These are phyloP conservation scores for Cheiracanthium punctorium DNA, from an alignment of 2,888 invertebrate genomes.

Conservation along the genomic window DNA sequence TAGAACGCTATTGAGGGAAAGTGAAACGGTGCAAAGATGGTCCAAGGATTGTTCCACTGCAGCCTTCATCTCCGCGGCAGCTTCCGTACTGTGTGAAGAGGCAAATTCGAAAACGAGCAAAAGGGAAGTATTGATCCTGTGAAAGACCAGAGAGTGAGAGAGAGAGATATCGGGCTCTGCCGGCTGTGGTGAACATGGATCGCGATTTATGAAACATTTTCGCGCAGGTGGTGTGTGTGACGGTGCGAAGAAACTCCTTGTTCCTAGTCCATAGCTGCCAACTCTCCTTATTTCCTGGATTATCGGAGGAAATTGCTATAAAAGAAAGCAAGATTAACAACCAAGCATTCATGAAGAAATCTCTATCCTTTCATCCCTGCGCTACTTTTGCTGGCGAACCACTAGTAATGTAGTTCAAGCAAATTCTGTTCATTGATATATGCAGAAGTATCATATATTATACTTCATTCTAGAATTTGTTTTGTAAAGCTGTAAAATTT, in stretches of 20 bases:
- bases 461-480: too few species aligned
- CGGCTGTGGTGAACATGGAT: conserved; percentile 44
- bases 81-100: background rate
- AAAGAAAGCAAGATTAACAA: too few species aligned
- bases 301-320: too few species aligned
- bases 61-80: background rate
- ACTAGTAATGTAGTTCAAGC: too few species aligned
- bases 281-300: too few species aligned
- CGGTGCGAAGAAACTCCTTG: background rate
- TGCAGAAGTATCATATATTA: too few species aligned
- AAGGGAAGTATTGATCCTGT: background rate
- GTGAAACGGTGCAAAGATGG: background rate
- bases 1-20: background rate
- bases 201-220: conserved; percentile 15
- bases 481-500: too few species aligned
- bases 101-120: background rate
- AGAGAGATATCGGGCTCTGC: background rate
- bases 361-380: too few species aligned
- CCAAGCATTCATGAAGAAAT: too few species aligned
- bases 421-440: too few species aligned
- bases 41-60: background rate
- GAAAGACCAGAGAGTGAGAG: background rate
- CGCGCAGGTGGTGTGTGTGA: background rate
- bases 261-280: too few species aligned
- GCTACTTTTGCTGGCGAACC: too few species aligned